Conservation (phyloP, 2,113 vertebrate genomes). For the Xenotilapia flavipinnis region DNA sequence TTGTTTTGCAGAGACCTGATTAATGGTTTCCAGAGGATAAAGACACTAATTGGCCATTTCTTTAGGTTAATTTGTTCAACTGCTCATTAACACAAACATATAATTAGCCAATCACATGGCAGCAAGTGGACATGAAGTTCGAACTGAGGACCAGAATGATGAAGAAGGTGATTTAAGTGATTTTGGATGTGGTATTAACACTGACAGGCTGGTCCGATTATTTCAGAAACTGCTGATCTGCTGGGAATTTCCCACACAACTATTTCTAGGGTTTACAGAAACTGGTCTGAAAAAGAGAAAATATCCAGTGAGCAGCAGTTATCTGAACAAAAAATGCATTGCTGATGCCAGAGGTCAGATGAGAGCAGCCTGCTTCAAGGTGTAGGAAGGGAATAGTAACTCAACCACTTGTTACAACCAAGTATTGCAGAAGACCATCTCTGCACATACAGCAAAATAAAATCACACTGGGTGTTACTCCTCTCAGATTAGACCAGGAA, state of each 20-base stretch:
- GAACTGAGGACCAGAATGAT: neutral
- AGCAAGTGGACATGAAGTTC: neutral
- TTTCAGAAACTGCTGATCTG: neutral
- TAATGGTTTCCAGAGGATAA: neutral
- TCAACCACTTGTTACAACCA: neutral
- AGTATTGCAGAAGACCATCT: neutral
- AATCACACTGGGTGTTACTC: neutral
- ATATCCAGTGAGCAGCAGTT: neutral
- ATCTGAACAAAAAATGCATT: neutral
- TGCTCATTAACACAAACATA: neutral
- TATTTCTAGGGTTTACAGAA: neutral
- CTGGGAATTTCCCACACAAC: neutral
- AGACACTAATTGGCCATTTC: neutral
- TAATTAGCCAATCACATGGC: neutral
- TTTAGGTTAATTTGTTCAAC: neutral
- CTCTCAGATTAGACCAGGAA: neutral
- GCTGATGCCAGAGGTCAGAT: neutral
- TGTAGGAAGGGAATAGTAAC: neutral
- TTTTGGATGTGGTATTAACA: neutral
- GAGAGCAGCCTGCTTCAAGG: neutral
- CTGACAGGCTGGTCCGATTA: neutral
- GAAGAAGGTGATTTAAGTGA: neutral
- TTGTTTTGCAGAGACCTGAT: neutral
- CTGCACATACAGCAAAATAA: neutral
- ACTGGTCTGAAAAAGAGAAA: neutral